Conservation (phyloP, 2,888 invertebrate genomes). For the Buathra laborator region DNA sequence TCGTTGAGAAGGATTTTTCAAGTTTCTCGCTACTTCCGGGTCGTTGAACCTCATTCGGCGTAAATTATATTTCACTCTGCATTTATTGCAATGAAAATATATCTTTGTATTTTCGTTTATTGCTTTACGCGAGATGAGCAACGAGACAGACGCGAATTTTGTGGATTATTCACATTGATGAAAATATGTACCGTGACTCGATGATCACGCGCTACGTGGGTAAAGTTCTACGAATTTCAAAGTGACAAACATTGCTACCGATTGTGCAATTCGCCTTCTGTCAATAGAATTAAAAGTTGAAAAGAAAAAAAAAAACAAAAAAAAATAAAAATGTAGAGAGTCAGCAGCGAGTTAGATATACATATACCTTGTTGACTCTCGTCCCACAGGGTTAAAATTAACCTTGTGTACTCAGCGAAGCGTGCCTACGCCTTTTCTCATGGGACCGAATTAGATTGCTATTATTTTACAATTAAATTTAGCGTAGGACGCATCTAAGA, state of each 20-base stretch:
- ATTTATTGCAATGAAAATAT: too few species aligned
- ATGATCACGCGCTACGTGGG: neutral
- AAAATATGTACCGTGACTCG: neutral
- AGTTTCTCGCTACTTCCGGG: slow-evolving; percentile 1
- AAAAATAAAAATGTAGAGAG: slow-evolving; percentile 10
- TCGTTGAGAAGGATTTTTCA: neutral
- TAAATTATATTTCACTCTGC: too few species aligned
- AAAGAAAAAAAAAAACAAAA: slow-evolving; percentile 18
- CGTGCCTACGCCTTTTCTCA: slow-evolving; percentile 67
- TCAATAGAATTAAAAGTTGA: slow-evolving; percentile 38
- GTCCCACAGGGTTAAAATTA: slow-evolving; percentile 66
- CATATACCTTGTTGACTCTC: slow-evolving; percentile 28
- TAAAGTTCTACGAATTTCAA: neutral
- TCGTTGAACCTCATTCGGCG: neutral
- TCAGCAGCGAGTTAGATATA: slow-evolving; percentile 16
- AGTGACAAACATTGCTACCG: neutral
- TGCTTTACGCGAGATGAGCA: too few species aligned
- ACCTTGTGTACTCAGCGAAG: slow-evolving; percentile 65
- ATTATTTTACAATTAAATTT: slow-evolving; percentile 66
- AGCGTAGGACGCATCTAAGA: slow-evolving; percentile 42
- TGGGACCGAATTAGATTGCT: slow-evolving; percentile 59
- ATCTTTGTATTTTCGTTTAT: too few species aligned
- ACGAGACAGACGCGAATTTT: too few species aligned
- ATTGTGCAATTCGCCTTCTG: slow-evolving; percentile 18
- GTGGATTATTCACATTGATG: neutral